Percentiles rank a stretch among this genome's conserved stretches.
phyloP scores from a whole-genome alignment of 1,140 invertebrate species.

The Dryas iulia region DNA sequence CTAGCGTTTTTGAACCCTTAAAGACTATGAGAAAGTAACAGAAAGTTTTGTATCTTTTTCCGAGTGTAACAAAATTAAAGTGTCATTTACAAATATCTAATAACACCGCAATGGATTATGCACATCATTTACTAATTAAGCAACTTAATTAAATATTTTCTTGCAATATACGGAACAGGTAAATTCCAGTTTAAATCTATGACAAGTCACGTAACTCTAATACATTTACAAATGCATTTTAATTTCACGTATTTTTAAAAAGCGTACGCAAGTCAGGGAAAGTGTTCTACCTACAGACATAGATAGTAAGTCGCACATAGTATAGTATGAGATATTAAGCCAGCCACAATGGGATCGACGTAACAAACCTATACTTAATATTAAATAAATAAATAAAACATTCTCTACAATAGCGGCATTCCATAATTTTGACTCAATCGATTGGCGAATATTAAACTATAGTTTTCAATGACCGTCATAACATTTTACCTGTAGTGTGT shows the following conservation, averaged over 20 bases:
- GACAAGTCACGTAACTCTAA: background rate
- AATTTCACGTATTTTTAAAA: background rate
- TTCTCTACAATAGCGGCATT: slow-evolving; percentile 22
- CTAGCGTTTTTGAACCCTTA: too few relatives aligned
- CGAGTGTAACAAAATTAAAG: too few relatives aligned
- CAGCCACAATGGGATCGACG: too few relatives aligned
- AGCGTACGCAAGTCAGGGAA: background rate
- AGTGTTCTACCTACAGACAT: background rate
- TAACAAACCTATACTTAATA: too few relatives aligned
- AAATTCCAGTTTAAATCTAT: background rate
- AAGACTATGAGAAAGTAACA: too few relatives aligned
- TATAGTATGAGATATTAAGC: background rate
- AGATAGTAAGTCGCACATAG: background rate
- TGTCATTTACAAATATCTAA: too few relatives aligned
- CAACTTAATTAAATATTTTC: background rate
- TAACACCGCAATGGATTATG: too few relatives aligned
- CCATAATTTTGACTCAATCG: slow-evolving; percentile 30
- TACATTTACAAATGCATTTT: background rate
- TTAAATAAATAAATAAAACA: slow-evolving; percentile 16
- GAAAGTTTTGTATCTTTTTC: too few relatives aligned
- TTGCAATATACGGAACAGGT: background rate
- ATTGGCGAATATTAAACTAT: slow-evolving; percentile 43
- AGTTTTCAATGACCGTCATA: slow-evolving; percentile 49
- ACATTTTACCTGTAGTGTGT: slow-evolving; percentile 64
- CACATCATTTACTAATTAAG: too few relatives aligned